phyloP scores from a whole-genome alignment of 2,113 vertebrate species.

The Motacilla alba region DNA sequence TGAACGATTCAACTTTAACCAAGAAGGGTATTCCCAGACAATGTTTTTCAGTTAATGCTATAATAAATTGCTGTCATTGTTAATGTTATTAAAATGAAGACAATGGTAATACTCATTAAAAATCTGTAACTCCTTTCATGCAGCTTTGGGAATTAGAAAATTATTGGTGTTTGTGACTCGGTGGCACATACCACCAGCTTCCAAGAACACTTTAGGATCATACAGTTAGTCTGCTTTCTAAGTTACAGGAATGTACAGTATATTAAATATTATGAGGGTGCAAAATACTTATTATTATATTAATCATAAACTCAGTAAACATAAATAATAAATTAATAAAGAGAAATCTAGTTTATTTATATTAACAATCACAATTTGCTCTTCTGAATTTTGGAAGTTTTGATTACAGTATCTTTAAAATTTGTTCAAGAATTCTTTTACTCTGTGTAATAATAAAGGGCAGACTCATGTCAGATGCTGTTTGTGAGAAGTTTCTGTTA shows the following conservation, averaged over 20 bases:
- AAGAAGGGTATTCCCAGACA: background rate
- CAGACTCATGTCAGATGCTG: background rate
- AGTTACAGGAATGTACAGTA: background rate
- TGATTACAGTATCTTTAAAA: background rate
- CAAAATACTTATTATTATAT: background rate
- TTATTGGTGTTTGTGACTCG: background rate
- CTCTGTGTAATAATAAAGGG: background rate
- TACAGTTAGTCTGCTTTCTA: background rate
- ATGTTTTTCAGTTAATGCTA: background rate
- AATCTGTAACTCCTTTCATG: constrained; percentile 2
- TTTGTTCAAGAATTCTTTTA: background rate
- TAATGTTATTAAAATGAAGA: constrained; percentile 12
- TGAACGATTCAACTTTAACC: constrained; percentile 17
- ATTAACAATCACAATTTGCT: background rate
- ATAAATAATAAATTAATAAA: background rate
- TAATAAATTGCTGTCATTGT: constrained; percentile 10
- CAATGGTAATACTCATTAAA: background rate
- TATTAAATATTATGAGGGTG: background rate
- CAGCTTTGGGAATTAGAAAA: background rate
- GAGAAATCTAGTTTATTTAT: background rate
- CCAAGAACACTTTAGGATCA: background rate
- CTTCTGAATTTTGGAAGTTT: background rate
- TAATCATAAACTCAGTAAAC: background rate
- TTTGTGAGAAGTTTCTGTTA: background rate
- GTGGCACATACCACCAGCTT: background rate